These are phyloP conservation scores for Nomada fucata DNA, from an alignment of 2,888 invertebrate species.

Conservation along the genomic window DNA sequence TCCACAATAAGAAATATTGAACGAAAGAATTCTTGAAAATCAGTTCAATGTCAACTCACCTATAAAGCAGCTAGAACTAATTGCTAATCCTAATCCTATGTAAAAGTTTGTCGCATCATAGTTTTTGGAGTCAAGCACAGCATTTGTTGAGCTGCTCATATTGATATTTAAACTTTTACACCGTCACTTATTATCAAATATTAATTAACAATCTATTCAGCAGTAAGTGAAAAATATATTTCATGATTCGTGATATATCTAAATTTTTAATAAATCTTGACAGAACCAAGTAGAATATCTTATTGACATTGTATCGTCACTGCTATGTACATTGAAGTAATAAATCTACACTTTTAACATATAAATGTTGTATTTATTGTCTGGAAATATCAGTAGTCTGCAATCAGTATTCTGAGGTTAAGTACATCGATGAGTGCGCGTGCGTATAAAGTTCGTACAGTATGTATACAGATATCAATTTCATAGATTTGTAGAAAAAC, in stretches of 20 bases:
- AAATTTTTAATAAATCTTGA: neutral
- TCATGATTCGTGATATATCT: neutral
- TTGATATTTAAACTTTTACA: neutral
- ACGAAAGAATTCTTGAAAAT: neutral
- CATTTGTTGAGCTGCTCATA: constrained; percentile 58
- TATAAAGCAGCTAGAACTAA: constrained; percentile 93
- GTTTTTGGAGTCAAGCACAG: constrained; percentile 27
- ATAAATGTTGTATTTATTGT: no score
- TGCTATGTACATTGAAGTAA: no score
- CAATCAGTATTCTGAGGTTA: no score
- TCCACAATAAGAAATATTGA: constrained; percentile 3
- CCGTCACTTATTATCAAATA: neutral
- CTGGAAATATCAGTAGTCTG: no score
- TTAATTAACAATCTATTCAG: neutral
- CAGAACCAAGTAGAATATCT: no score
- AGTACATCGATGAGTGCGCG: no score
- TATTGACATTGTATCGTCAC: no score
- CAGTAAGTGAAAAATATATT: no score
- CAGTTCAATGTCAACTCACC: constrained; percentile 84
- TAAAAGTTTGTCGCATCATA: constrained; percentile 85
- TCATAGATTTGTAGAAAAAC: no score
- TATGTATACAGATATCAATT: no score
- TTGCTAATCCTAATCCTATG: constrained; percentile 90
- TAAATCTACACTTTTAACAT: no score
- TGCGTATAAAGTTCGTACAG: no score